Evolutionary conservation across 2,113 vertebrate genomes (phyloP).

Genomic region (Gymnocephalus cernua): DNA sequence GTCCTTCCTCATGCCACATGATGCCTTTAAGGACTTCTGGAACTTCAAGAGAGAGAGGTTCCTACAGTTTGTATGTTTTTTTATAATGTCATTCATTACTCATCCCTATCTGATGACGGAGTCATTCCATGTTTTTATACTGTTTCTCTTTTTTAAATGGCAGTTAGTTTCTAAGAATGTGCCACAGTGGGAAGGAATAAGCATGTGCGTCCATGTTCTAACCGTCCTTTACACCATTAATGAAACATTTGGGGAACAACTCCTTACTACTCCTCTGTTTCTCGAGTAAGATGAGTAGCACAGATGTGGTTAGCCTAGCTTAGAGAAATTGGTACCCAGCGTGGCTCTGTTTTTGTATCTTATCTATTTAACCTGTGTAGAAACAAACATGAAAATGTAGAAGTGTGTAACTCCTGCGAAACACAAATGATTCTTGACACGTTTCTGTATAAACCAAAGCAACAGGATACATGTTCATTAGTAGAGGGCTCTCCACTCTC

Average conservation of each 20-base stretch:
- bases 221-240: background rate
- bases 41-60: background rate
- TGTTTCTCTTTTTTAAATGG: background rate
- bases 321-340: too few species aligned
- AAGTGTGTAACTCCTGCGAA: too few species aligned
- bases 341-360: too few species aligned
- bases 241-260: constrained; percentile 1
- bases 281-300: background rate
- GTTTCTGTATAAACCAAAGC: too few species aligned
- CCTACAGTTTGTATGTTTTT: background rate
- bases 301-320: background rate
- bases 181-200: background rate
- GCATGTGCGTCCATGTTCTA: background rate
- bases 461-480: too few species aligned
- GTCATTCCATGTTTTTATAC: background rate
- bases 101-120: background rate
- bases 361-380: too few species aligned
- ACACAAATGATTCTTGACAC: too few species aligned
- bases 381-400: too few species aligned
- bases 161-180: background rate
- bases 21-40: background rate
- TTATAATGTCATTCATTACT: background rate
- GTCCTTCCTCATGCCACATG: background rate
- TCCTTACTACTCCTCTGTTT: background rate
- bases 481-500: too few species aligned